Base-by-base conservation (phyloP, 2,113 vertebrate genomes). In the Cynopterus brachyotis region DNA sequence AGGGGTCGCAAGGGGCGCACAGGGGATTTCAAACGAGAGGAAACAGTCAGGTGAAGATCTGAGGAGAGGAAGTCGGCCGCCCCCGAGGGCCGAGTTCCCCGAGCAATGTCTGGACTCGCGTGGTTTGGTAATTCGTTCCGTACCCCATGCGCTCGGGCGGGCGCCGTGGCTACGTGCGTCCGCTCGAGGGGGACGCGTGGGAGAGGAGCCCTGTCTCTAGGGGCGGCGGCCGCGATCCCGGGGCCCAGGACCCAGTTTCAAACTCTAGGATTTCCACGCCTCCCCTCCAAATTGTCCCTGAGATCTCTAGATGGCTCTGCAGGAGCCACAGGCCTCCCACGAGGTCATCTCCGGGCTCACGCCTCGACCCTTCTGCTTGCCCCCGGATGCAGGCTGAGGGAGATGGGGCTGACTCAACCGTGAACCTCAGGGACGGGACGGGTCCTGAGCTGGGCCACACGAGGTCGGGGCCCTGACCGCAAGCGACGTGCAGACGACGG, bases 161-260 rank as follows among this genome's bases (percentile, higher is more conserved):
- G 3, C n/a, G n/a, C n/a, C n/a, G n/a, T n/a, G 37, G 37, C 45
- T 9, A 1, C 1, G 1, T 0, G 28, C 1, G 5, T 79, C 50
- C n/a, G 20, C 6, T 26, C 26, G 59, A 53, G 60, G 0, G 4
- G 35, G 67, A 7, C 32, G 11, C 50, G 13, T 0, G 30, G 12
- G 35, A 47, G 40, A 78, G 35, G 24, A 26, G 1, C 17, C 42
- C 15, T 3, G 19, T 16, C 42, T 60, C 10, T 2, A 8, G 50
- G 15, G 45, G 35, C 22, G 12, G 3, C 30, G 15, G 82, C 45
- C 16, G 3, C 24, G 7, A 89, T 67, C 93, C 66, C 7, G 66
- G 26, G 50, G 82, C 57, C 59, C 10, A 37, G 9, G n/a, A 60
- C 47, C 50, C 81, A 53, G 26, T 45, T 89, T 67, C n/a, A 69